phyloP scores from a whole-genome alignment of 2,888 invertebrate genomes.

The Chouioia cunea region DNA sequence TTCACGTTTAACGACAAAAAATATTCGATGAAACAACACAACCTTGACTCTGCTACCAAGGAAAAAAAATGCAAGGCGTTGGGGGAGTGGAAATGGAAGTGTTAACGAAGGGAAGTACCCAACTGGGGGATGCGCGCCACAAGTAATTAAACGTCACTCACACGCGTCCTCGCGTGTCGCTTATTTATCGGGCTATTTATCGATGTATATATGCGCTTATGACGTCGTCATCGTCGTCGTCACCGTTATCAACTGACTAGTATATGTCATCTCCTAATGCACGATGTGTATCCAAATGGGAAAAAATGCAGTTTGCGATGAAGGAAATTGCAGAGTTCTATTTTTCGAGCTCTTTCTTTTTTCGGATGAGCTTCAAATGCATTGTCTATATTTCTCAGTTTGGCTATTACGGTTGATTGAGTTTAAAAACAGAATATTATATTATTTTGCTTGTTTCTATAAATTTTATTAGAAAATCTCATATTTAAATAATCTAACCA shows the following conservation, averaged over 20 bases:
- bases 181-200: slow-evolving; percentile 44
- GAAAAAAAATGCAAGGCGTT: slow-evolving; percentile 9
- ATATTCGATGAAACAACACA: slow-evolving; percentile 6
- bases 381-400: too few species aligned
- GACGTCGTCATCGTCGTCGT: too few species aligned
- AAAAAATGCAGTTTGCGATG: too few species aligned
- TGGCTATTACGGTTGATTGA: too few species aligned
- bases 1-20: background rate
- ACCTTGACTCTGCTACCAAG: too few species aligned
- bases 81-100: background rate
- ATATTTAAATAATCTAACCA: too few species aligned
- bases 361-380: too few species aligned
- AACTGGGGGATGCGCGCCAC: slow-evolving; percentile 51
- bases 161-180: slow-evolving; percentile 48
- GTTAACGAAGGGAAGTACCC: background rate
- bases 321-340: background rate
- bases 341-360: background rate
- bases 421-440: too few species aligned
- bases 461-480: too few species aligned
- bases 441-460: too few species aligned
- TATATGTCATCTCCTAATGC: background rate
- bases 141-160: slow-evolving; percentile 64
- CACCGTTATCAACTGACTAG: slow-evolving; percentile 12
- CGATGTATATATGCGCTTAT: background rate
- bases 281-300: background rate